Evolutionary conservation across 2,888 invertebrate species (phyloP).

Genomic region (Aphidius colemani): DNA sequence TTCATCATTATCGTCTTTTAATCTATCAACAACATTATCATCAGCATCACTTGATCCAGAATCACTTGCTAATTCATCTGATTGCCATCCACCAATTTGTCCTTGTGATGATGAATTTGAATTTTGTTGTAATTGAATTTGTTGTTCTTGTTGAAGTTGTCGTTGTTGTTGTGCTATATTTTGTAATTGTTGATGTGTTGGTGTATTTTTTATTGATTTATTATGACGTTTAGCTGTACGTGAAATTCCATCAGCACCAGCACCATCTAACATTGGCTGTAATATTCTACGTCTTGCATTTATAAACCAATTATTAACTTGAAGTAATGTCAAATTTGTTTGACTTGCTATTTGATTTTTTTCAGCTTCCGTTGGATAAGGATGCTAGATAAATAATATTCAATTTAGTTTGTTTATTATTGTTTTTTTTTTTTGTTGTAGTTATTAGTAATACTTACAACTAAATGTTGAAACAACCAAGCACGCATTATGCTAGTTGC

Average conservation of each 20-base stretch:
- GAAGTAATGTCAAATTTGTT: constrained; percentile 84
- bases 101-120: constrained; percentile 41
- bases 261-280: constrained; percentile 88
- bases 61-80: constrained; percentile 57
- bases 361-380: constrained; percentile 94
- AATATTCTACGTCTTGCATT: constrained; percentile 89
- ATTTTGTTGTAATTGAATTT: constrained; percentile 29
- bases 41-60: constrained; percentile 57
- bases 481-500: constrained; percentile 96
- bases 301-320: constrained; percentile 94
- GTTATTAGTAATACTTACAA: constrained; percentile 67
- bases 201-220: constrained; percentile 58
- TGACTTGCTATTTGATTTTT: constrained; percentile 88
- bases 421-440: constrained; percentile 2
- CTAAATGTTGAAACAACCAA: constrained; percentile 95
- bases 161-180: constrained; percentile 40
- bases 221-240: constrained; percentile 55
- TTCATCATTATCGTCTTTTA: constrained; percentile 52
- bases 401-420: constrained; percentile 1
- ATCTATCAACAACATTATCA: constrained; percentile 48
- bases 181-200: constrained; percentile 27
- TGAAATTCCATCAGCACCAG: constrained; percentile 60
- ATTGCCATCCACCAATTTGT: constrained; percentile 51
- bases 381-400: constrained; percentile 71
- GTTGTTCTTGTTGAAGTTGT: constrained; percentile 36